phyloP scores from a whole-genome alignment of 2,888 invertebrate species.

The Melanotus villosus region DNA sequence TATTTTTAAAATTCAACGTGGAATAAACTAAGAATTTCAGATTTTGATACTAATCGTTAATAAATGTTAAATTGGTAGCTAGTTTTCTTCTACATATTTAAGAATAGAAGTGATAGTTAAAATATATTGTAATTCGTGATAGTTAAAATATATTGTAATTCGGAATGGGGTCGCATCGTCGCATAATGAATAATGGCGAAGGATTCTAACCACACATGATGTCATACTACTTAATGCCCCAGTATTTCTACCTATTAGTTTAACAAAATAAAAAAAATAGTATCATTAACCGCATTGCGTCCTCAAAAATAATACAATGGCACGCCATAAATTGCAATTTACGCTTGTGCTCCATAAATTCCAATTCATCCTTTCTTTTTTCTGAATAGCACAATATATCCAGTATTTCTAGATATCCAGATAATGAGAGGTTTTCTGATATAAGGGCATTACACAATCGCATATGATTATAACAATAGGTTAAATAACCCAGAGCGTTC shows the following conservation, averaged over 20 bases:
- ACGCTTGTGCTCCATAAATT: constrained; percentile 20
- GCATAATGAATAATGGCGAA: neutral
- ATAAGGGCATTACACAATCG: constrained; percentile 52
- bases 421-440: constrained; percentile 47
- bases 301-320: constrained; percentile 8
- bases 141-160: no score
- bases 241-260: neutral
- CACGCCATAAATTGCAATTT: constrained; percentile 31
- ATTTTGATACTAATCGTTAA: no score
- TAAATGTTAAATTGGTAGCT: no score
- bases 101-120: no score
- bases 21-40: no score
- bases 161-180: no score
- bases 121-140: no score
- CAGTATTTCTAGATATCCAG: constrained; percentile 39
- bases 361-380: constrained; percentile 28
- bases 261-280: neutral
- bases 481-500: constrained; percentile 50
- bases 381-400: constrained; percentile 14
- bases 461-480: constrained; percentile 52
- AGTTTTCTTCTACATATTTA: no score
- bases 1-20: no score
- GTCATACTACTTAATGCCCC: neutral
- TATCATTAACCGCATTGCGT: neutral
- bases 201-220: neutral